Percentiles rank a stretch among this genome's conserved stretches.
phyloP scores from a whole-genome alignment of 2,888 invertebrate genomes.

The Drosophila kanekoi region DNA sequence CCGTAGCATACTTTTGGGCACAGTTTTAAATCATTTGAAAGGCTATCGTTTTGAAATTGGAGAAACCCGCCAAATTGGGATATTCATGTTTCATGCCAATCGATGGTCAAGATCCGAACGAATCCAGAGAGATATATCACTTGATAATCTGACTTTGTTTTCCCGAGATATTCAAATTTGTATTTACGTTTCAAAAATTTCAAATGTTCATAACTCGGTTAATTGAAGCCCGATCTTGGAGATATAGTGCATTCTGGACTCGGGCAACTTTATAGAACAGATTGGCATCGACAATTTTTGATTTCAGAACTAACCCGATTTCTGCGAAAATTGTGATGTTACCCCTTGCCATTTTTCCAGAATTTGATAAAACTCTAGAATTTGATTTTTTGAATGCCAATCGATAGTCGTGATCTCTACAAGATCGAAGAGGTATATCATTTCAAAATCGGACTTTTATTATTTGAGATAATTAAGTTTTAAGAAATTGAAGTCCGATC shows the following conservation, averaged over 20 bases:
- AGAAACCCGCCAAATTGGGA: too few relatives aligned
- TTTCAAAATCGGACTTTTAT: too few relatives aligned
- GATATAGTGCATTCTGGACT: not conserved
- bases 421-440: too few relatives aligned
- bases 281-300: not conserved
- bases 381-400: not conserved
- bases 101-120: not conserved
- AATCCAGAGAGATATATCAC: not conserved
- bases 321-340: not conserved
- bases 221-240: too few relatives aligned
- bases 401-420: too few relatives aligned
- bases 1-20: too few relatives aligned
- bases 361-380: not conserved
- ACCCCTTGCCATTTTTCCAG: not conserved
- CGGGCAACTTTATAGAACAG: not conserved
- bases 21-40: too few relatives aligned
- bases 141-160: not conserved
- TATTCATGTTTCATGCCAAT: not conserved
- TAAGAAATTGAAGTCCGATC: too few relatives aligned
- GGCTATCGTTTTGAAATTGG: too few relatives aligned
- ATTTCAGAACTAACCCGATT: not conserved
- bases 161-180: not conserved
- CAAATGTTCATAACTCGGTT: not conserved
- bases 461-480: too few relatives aligned
- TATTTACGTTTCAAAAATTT: fast-evolving